phyloP scores from a whole-genome alignment of 2,113 vertebrate genomes.

The Gymnogyps californianus region DNA sequence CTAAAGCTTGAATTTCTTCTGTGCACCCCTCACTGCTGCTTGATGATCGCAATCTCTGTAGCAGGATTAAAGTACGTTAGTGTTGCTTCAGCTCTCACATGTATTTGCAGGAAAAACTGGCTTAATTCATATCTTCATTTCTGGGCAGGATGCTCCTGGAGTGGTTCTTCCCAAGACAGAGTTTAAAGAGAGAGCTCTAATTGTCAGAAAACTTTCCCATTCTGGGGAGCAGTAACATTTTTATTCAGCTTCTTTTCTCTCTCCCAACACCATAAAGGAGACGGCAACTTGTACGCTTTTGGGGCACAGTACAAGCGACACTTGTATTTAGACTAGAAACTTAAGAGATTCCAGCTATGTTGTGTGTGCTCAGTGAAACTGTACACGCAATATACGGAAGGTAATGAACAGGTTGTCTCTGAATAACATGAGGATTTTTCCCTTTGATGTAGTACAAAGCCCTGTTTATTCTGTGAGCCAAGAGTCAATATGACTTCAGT shows the following conservation, averaged over 20 bases:
- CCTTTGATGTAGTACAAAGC: background rate
- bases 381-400: no score
- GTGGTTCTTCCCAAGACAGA: background rate
- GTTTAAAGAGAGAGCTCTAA: background rate
- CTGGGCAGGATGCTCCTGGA: background rate
- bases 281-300: accelerated
- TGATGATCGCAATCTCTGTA: background rate
- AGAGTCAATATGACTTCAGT: background rate
- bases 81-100: background rate
- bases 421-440: background rate
- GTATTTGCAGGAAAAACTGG: background rate
- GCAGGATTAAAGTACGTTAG: background rate
- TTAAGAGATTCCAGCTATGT: background rate
- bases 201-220: background rate
- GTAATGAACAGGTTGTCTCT: no score
- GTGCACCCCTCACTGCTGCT: background rate
- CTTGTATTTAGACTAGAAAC: background rate
- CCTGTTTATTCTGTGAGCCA: background rate
- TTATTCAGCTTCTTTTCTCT: background rate
- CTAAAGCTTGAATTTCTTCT: background rate
- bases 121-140: background rate
- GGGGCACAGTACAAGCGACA: accelerated
- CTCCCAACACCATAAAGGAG: background rate
- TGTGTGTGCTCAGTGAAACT: background rate
- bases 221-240: background rate